Base-by-base conservation (phyloP, 1,140 invertebrate genomes). In the Drosophila mayri region DNA sequence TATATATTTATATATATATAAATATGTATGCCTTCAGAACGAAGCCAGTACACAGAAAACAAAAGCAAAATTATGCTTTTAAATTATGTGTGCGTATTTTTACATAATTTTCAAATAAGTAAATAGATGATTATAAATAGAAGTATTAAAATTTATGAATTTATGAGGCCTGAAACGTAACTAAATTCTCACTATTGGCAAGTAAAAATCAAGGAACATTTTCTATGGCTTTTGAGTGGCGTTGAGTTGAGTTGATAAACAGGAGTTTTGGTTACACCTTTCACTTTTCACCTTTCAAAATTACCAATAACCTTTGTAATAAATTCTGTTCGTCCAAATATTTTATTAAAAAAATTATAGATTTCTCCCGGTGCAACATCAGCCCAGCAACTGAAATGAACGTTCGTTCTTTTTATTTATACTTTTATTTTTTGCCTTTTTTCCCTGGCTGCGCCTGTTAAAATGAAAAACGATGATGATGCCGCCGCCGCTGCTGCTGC, bases 391-490 rank as follows among this genome's bases (percentile, higher is more conserved):
- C 46, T 67, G 52, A 65, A 65, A 65, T 66, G 73, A 75, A 76
- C 43, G 63, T 60, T 41, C 35, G 20, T 46, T 67, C 37, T 61
- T 77, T 76, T 75, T 47, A 66, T 66, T 66, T 63, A 12, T 74
- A 57, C 61, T 75, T 60, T 41, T 37, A 54, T 54, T 75, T 75
- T 59, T 66, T 47, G 47, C 58, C 44, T 54, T 62, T 65, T 25
- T 74, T 67, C 78, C 54, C 66, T 78, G 67, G 76, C 68, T 79
- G 76, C 55, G 76, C 76, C 77, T 79, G 77, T 79, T 79, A 79
- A 79, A 79, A 79, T 79, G 77, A 79, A 79, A 79, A 79, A 79
- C 77, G 77, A 79, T 79, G 77, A 79, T 78, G 76, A 79, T 79
- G 77, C 68, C 62, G 68, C 68, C 76, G 62, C 68, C 28, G 62